Conservation (phyloP, 1,140 invertebrate genomes). For the Zaprionus capensis region DNA sequence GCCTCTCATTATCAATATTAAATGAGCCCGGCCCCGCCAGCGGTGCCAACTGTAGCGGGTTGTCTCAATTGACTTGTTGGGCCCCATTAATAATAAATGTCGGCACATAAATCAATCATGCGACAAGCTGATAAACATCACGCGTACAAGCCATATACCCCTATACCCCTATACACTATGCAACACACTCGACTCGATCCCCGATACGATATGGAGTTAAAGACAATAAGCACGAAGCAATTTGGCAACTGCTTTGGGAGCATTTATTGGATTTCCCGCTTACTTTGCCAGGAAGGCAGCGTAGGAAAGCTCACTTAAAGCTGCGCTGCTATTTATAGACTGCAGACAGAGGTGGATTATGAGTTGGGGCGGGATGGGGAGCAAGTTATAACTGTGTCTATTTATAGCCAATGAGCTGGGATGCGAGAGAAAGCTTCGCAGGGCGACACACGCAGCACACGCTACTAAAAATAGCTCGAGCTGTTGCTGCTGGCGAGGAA, state of each 20-base stretch:
- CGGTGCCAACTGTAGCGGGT: slow-evolving; percentile 26
- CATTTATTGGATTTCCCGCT: slow-evolving; percentile 71
- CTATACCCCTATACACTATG: not conserved
- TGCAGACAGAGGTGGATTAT: not conserved
- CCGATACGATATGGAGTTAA: slow-evolving; percentile 32
- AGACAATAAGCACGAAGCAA: slow-evolving; percentile 58
- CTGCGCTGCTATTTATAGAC: slow-evolving; percentile 68
- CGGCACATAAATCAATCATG: slow-evolving; percentile 76
- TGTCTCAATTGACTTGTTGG: slow-evolving; percentile 72
- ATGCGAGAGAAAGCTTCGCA: slow-evolving; percentile 40
- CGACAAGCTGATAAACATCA: slow-evolving; percentile 77
- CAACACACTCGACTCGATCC: not conserved
- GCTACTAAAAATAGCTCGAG: slow-evolving; percentile 6
- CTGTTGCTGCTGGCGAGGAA: not conserved
- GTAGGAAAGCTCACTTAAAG: slow-evolving; percentile 3
- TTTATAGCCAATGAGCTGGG: slow-evolving; percentile 63
- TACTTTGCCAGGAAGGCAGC: not conserved
- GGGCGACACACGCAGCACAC: not conserved
- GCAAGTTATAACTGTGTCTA: slow-evolving; percentile 61
- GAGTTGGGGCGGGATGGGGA: too few species aligned
- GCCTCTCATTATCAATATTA: slow-evolving; percentile 58
- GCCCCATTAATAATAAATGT: slow-evolving; percentile 65
- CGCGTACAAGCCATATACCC: slow-evolving; percentile 27
- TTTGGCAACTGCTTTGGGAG: slow-evolving; percentile 54
- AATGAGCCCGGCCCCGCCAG: slow-evolving; percentile 44